Evolutionary conservation across 2,888 invertebrate species (phyloP).

Genomic region (Plagodis dolabraria): DNA sequence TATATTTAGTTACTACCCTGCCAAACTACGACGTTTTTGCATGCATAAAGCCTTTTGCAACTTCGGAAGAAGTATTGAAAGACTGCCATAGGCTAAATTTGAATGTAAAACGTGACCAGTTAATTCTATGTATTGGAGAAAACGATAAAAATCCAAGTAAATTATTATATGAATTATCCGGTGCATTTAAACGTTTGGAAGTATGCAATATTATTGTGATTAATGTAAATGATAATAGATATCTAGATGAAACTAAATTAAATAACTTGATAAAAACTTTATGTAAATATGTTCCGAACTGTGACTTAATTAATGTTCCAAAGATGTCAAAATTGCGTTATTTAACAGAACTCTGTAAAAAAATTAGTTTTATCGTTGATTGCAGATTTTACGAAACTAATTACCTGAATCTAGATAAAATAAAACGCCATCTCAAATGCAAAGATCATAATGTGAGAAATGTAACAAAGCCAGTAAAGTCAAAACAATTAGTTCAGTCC

Average conservation of each 20-base stretch:
- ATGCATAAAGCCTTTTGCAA: conserved; percentile 2
- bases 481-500: too few species aligned
- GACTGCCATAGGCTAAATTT: neutral
- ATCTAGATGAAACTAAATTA: neutral
- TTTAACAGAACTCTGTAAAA: too few species aligned
- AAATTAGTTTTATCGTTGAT: too few species aligned
- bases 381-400: too few species aligned
- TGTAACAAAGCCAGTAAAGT: too few species aligned
- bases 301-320: too few species aligned
- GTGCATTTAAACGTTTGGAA: conserved; percentile 5
- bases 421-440: too few species aligned
- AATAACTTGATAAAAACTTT: neutral
- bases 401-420: too few species aligned
- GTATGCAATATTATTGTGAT: conserved; percentile 8
- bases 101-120: conserved; percentile 4
- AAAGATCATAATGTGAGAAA: too few species aligned
- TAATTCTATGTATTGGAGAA: conserved; percentile 12
- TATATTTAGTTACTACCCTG: too few species aligned
- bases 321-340: too few species aligned
- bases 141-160: conserved; percentile 8
- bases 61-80: conserved; percentile 3
- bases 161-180: conserved; percentile 6
- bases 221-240: conserved; percentile 18
- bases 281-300: conserved; percentile 4
- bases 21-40: conserved; percentile 2